Evolutionary conservation across 1,140 invertebrate species (phyloP), one percentile per base, ranked within the genome.

Genomic region (Drosophila lowei): DNA sequence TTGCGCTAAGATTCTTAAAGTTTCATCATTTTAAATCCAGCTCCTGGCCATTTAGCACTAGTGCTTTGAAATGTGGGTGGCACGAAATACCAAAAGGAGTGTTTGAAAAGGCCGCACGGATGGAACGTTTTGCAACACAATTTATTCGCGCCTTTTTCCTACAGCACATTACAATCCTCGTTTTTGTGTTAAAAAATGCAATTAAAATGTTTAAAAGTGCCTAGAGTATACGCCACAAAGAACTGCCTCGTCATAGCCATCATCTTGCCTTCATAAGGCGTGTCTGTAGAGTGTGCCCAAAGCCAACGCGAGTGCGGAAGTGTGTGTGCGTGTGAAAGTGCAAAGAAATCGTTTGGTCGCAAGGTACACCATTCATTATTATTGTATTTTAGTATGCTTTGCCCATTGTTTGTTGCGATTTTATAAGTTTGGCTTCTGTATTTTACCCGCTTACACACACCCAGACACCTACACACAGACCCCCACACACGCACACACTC

Each of bases 341-440:
- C 50, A 49, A 68, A 46, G 62, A 46, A 67, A 42, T 68, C 44
- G 62, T 52, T 43, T 23, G 42, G 18, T 13, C 34, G 53, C 55
- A 86, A 85, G 80, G 80, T 85, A 86, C 77, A 60, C 64, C 60
- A 56, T 43, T 73, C 52, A 64, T 49, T 56, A 72, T 72, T 65
- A 52, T 74, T 65, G 60, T 72, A 72, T 72, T 72, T 64, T 58
- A 50, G 48, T 34, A 68, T 21, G 55, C 63, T 68, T 67, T 62
- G n/a, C 18, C 44, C 54, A 62, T 62, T 77, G 60, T 76, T 86
- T 74, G 62, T 71, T 80, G 81, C 73, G 65, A 86, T 67, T 55
- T 72, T 88, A 68, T 86, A 46, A 86, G 77, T 86, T 86, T 81
- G 70, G 81, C 81, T 86, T 88, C 30, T 64, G 78, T 86, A 74